phyloP scores from a whole-genome alignment of 2,113 vertebrate species.

The Myotis brandtii region DNA sequence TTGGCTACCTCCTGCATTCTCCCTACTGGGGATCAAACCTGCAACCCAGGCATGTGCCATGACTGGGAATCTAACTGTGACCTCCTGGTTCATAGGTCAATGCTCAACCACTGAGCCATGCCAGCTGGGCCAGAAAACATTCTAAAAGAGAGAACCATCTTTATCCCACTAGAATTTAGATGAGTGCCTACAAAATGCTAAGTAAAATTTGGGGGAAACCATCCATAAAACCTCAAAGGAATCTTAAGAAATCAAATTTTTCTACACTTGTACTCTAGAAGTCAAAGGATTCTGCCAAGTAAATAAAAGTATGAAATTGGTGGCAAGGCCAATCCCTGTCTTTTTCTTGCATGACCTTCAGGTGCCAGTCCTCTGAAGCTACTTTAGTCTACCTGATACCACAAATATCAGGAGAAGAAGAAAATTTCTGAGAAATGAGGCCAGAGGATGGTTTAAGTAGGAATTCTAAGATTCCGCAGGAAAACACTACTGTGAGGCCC shows the following conservation, averaged over 20 bases:
- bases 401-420: background rate
- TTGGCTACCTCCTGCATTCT: no score
- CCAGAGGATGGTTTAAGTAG: background rate
- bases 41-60: no score
- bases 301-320: background rate
- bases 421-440: background rate
- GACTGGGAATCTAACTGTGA: no score
- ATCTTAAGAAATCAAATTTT: slow-evolving; percentile 8
- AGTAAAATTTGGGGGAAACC: background rate
- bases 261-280: background rate
- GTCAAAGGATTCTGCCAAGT: background rate
- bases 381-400: background rate
- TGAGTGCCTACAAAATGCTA: background rate
- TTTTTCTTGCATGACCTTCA: background rate
- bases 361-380: background rate
- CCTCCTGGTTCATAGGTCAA: no score
- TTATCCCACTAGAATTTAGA: background rate
- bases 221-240: slow-evolving; percentile 1
- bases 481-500: background rate
- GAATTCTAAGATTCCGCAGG: background rate
- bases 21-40: no score
- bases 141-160: background rate
- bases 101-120: no score
- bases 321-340: background rate
- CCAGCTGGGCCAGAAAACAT: background rate